phyloP scores from a whole-genome alignment of 2,797 vertebrate genomes.

The Sibirionetta formosa region DNA sequence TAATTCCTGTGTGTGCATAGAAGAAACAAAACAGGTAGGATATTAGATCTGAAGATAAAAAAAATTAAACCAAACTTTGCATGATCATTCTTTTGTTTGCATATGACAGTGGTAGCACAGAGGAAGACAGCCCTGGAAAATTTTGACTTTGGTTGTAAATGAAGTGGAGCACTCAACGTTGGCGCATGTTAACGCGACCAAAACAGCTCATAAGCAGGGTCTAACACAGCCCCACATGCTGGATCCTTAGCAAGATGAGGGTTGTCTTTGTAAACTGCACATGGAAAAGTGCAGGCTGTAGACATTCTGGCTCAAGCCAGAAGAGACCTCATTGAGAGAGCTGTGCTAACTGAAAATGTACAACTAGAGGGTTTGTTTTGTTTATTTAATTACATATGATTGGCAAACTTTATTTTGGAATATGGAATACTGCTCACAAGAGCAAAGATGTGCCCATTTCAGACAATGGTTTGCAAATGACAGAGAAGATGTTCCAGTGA shows the following conservation, averaged over 20 bases:
- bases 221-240: fast-evolving
- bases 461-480: background rate
- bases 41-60: background rate
- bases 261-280: background rate
- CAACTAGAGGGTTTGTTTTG: background rate
- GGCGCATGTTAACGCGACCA: fast-evolving
- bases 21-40: background rate
- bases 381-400: background rate
- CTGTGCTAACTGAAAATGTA: background rate
- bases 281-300: background rate
- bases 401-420: background rate
- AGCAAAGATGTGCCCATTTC: background rate
- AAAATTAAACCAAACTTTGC: background rate
- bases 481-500: background rate
- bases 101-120: background rate
- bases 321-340: background rate
- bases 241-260: background rate
- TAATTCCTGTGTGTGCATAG: background rate
- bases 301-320: background rate
- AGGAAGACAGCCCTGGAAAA: background rate
- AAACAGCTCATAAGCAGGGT: background rate
- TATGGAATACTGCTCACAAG: background rate
- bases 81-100: background rate
- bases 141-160: background rate
- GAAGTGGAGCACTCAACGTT: background rate